These are phyloP conservation scores for Panthera tigris DNA, from an alignment of 2,113 vertebrate species.

Conservation along the genomic window DNA sequence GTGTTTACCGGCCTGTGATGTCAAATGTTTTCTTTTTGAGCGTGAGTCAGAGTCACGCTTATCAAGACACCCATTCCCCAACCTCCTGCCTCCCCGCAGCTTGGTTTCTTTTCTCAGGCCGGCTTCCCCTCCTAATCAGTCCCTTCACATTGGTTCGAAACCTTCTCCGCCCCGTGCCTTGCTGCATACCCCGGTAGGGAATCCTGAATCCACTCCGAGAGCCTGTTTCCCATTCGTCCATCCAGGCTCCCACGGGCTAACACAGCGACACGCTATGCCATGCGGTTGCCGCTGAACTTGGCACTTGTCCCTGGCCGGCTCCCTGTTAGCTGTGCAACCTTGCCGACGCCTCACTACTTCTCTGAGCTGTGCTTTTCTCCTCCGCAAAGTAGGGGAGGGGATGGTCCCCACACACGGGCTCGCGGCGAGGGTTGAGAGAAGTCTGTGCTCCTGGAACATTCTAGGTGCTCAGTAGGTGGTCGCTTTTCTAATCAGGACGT, in stretches of 20 bases:
- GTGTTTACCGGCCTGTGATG: neutral
- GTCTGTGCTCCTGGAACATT: neutral
- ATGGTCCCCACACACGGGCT: neutral
- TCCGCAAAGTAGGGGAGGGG: neutral
- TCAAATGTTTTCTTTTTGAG: conserved; percentile 12
- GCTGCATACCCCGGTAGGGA: neutral
- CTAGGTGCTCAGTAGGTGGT: neutral
- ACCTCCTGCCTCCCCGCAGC: neutral
- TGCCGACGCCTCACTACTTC: neutral
- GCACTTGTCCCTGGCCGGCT: neutral
- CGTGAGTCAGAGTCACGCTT: neutral
- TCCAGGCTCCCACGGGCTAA: neutral
- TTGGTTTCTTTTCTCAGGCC: neutral
- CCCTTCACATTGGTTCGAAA: neutral
- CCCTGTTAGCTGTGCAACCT: neutral
- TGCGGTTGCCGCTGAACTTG: neutral
- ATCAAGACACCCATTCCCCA: neutral
- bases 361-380: neutral
- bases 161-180: neutral
- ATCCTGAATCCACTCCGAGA: neutral
- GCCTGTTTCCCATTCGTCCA: neutral
- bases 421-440: neutral
- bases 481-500: neutral
- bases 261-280: neutral
- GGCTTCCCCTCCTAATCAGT: neutral